Percentiles rank a stretch among this genome's conserved stretches.
These are phyloP conservation scores for Ascaphus truei DNA, from an alignment of 2,113 vertebrate species.

Conservation along the genomic window DNA sequence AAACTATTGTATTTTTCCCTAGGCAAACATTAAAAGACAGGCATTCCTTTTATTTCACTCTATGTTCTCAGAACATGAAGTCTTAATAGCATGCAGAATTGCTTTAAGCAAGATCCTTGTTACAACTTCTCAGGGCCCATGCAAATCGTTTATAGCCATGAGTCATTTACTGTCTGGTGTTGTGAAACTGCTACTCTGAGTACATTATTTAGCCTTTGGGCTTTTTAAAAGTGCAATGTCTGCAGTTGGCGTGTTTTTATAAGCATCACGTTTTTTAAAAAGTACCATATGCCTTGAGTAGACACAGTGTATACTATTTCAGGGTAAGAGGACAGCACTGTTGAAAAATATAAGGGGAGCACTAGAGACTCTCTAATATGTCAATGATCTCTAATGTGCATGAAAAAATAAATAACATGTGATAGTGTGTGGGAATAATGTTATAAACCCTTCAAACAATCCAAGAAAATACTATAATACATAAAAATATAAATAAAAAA, in stretches of 20 bases:
- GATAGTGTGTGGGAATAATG: too few species aligned
- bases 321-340: background rate
- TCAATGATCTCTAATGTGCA: too few species aligned
- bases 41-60: background rate
- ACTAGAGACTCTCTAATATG: too few species aligned
- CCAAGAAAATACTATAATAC: too few species aligned
- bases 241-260: background rate
- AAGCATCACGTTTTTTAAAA: background rate
- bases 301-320: too few species aligned
- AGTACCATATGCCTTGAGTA: too few species aligned
- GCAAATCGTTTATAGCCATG: background rate
- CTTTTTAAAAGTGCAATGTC: background rate
- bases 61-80: background rate
- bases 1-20: slow-evolving; percentile 2
- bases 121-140: background rate
- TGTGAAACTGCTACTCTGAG: background rate
- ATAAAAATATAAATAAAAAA: too few species aligned
- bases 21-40: background rate
- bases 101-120: background rate
- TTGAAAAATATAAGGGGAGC: too few species aligned
- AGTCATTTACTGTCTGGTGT: background rate
- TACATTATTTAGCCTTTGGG: background rate
- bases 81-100: background rate
- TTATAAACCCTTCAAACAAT: too few species aligned
- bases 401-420: too few species aligned